A percentile compares a stretch with the other conserved stretches of the same genome.
Conservation (phyloP, 2,888 invertebrate genomes). For the Toxonevra muliebris region DNA sequence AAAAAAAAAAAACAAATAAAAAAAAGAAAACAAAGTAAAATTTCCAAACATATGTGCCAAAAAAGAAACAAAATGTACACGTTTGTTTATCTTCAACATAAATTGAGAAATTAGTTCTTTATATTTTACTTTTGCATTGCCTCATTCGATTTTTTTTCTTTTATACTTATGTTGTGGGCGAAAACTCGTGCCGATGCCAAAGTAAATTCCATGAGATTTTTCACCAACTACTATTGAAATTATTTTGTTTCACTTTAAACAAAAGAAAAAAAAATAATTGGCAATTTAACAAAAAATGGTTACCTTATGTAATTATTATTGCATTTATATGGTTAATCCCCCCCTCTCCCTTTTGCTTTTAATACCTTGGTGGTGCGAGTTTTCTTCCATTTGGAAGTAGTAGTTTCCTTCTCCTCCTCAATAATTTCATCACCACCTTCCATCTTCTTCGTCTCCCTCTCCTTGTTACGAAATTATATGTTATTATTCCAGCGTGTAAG, state of each 20-base stretch:
- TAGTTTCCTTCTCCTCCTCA: slow-evolving; percentile 48
- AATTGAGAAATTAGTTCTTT: neutral
- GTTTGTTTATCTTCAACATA: neutral
- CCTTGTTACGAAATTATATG: slow-evolving; percentile 45
- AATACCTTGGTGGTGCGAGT: slow-evolving; percentile 48
- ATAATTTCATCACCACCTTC: slow-evolving; percentile 45
- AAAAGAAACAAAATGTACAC: neutral
- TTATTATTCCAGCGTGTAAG: slow-evolving; percentile 39
- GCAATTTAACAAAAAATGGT: too few species aligned
- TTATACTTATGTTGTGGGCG: slow-evolving; percentile 1
- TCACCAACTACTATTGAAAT: neutral
- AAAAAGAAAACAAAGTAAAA: too few species aligned
- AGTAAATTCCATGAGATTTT: slow-evolving; percentile 21
- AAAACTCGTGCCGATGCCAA: slow-evolving; percentile 8
- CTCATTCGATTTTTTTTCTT: too few species aligned
- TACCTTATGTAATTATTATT: neutral
- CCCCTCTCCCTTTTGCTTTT: slow-evolving; percentile 12
- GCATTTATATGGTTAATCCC: neutral
- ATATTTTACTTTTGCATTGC: neutral
- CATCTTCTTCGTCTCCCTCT: slow-evolving; percentile 43
- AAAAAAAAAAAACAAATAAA: too few species aligned
- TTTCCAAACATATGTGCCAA: neutral
- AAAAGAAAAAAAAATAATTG: too few species aligned
- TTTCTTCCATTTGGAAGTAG: slow-evolving; percentile 57
- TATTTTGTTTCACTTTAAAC: too few species aligned